These are phyloP conservation scores for Trematomus bernacchii DNA, from an alignment of 2,797 vertebrate genomes.

Conservation along the genomic window DNA sequence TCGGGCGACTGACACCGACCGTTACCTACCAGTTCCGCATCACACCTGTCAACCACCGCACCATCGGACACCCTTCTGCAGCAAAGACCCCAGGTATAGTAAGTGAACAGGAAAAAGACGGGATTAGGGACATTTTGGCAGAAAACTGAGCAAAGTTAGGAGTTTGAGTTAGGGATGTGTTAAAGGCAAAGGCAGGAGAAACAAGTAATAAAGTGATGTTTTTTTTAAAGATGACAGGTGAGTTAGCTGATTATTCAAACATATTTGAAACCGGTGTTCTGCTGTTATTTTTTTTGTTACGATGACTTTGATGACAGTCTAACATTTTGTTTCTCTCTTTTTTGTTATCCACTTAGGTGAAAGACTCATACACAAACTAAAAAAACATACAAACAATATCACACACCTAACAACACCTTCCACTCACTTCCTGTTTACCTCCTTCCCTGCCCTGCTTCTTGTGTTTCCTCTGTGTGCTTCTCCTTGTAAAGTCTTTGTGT, in stretches of 20 bases:
- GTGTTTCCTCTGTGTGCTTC: conserved; percentile 52
- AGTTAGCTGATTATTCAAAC: conserved; percentile 21
- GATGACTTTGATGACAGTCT: conserved; percentile 45
- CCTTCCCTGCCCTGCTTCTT: conserved; percentile 48
- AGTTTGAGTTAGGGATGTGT: conserved; percentile 6
- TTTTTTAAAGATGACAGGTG: conserved; percentile 7
- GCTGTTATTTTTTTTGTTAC: conserved; percentile 25
- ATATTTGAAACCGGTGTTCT: conserved; percentile 2
- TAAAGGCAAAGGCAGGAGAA: neutral
- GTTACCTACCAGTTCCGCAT: conserved; percentile 89
- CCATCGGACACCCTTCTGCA: conserved; percentile 89
- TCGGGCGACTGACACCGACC: conserved; percentile 86
- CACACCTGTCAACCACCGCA: conserved; percentile 90
- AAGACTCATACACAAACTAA: conserved; percentile 66
- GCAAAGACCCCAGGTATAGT: conserved; percentile 91
- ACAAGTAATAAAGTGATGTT: conserved; percentile 1
- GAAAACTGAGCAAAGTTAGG: conserved; percentile 11
- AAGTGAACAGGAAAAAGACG: conserved; percentile 42
- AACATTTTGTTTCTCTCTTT: conserved; percentile 66
- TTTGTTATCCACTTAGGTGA: conserved; percentile 84
- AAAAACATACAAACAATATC: conserved; percentile 55
- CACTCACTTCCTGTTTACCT: conserved; percentile 32
- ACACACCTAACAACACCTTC: conserved; percentile 50
- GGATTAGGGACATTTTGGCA: neutral
- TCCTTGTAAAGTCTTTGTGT: conserved; percentile 28